These are phyloP conservation scores for Drosophila melanogaster DNA, from an alignment of 1,140 invertebrate species.

Conservation along the genomic window DNA sequence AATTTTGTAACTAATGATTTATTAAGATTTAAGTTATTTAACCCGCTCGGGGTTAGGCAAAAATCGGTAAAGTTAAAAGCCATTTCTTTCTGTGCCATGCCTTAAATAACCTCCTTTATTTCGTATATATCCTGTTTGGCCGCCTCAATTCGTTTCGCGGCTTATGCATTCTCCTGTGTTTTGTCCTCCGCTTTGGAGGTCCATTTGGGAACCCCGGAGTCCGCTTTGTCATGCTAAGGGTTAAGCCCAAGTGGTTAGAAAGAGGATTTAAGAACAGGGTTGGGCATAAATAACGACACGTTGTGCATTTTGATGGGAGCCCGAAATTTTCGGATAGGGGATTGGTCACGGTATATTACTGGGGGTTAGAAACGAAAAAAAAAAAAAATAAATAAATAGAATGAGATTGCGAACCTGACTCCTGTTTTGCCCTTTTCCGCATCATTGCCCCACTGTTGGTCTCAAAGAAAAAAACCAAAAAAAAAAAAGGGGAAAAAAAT, in stretches of 20 bases:
- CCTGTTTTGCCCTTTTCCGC: conserved; percentile 67
- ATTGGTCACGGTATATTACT: conserved; percentile 27
- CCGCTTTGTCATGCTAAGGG: conserved; percentile 51
- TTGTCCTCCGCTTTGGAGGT: conserved; percentile 27
- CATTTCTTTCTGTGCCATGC: background rate
- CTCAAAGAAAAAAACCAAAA: too few relatives aligned
- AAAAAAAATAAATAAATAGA: background rate
- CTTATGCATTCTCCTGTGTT: conserved; percentile 43
- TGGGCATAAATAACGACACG: conserved; percentile 74
- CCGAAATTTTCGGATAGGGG: conserved; percentile 9
- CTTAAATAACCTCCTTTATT: conserved; percentile 13
- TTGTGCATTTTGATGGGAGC: conserved; percentile 75
- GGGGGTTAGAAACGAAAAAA: background rate
- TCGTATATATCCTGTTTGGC: conserved; percentile 7
- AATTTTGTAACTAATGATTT: too few relatives aligned
- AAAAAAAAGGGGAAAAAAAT: background rate
- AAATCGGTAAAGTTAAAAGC: background rate
- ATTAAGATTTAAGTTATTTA: too few relatives aligned
- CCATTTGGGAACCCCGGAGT: conserved; percentile 12
- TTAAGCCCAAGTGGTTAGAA: conserved; percentile 46
- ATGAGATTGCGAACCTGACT: conserved; percentile 28
- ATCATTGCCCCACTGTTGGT: conserved; percentile 50
- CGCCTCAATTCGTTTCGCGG: conserved; percentile 45
- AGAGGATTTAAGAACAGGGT: conserved; percentile 28
- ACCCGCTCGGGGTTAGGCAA: background rate